Percentiles rank a stretch among this genome's conserved stretches.
Conservation (phyloP, 2,797 vertebrate genomes). For the Aldrovandia affinis region DNA sequence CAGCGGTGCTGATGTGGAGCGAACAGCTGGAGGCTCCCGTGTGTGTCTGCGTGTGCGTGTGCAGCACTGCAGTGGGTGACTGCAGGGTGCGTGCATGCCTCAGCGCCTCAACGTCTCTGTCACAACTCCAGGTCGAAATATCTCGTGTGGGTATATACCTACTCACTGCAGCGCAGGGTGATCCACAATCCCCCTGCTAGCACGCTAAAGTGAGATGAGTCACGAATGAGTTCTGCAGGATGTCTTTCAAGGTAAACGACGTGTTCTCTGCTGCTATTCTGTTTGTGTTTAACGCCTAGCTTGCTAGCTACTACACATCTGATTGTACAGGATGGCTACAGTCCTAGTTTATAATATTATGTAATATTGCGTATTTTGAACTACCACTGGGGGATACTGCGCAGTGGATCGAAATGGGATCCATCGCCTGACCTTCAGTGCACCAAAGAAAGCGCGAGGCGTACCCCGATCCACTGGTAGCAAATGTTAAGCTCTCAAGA, state of each 20-base stretch:
- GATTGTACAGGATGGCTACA: neutral
- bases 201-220: slow-evolving; percentile 64
- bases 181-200: slow-evolving; percentile 30
- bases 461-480: neutral
- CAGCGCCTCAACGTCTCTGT: slow-evolving; percentile 31
- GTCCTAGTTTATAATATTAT: slow-evolving; percentile 16
- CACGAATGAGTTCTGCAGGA: slow-evolving; percentile 73
- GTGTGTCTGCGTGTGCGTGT: neutral
- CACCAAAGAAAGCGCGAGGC: slow-evolving; percentile 7
- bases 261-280: slow-evolving; percentile 2
- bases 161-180: slow-evolving; percentile 6
- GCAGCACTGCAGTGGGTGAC: slow-evolving; percentile 62
- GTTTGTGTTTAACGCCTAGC: neutral
- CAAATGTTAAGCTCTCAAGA: neutral
- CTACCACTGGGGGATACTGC: slow-evolving; percentile 16
- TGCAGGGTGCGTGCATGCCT: slow-evolving; percentile 45
- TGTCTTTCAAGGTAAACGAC: slow-evolving; percentile 92
- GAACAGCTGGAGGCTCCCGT: no score
- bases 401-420: slow-evolving; percentile 23
- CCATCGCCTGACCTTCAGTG: slow-evolving; percentile 28
- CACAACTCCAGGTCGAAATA: slow-evolving; percentile 32
- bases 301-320: neutral
- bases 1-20: neutral
- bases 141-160: slow-evolving; percentile 29
- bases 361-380: slow-evolving; percentile 8